Percentiles rank a stretch among this genome's conserved stretches.
Conservation (phyloP, 2,888 invertebrate species). For the Oxycera nigricornis region DNA sequence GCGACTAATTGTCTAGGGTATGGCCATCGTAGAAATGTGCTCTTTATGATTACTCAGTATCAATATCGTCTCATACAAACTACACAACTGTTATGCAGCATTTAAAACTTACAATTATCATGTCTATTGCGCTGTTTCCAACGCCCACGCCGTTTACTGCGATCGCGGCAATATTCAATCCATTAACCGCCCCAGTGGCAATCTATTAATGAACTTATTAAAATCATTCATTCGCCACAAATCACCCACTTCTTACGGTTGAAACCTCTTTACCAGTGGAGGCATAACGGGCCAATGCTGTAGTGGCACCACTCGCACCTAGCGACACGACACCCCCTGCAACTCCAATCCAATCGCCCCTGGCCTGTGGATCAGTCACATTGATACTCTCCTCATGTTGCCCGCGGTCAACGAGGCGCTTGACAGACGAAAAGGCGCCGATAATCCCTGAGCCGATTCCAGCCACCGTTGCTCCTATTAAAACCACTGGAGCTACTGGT, state of each 20-base stretch:
- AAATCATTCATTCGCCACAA: not conserved
- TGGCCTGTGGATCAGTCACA: conserved; percentile 53
- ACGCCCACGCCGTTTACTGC: conserved; percentile 56
- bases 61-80: no score
- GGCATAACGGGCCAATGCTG: conserved; percentile 51
- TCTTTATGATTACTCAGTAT: no score
- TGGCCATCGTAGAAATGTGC: no score
- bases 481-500: conserved; percentile 50
- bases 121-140: conserved; percentile 54
- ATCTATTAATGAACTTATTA: not conserved
- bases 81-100: no score
- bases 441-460: conserved; percentile 53
- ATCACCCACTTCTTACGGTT: conserved; percentile 49
- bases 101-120: conserved; percentile 55
- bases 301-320: conserved; percentile 54
- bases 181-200: conserved; percentile 53
- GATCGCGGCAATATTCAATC: conserved; percentile 57
- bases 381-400: conserved; percentile 56
- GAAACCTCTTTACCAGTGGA: conserved; percentile 53
- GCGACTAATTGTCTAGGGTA: no score
- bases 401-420: conserved; percentile 52
- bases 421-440: conserved; percentile 13
- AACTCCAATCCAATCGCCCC: conserved; percentile 54
- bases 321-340: conserved; percentile 52
- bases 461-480: conserved; percentile 49